A percentile compares a stretch with the other conserved stretches of the same genome.
phyloP scores from a whole-genome alignment of 2,888 invertebrate genomes.

The Bimastos eiseni region DNA sequence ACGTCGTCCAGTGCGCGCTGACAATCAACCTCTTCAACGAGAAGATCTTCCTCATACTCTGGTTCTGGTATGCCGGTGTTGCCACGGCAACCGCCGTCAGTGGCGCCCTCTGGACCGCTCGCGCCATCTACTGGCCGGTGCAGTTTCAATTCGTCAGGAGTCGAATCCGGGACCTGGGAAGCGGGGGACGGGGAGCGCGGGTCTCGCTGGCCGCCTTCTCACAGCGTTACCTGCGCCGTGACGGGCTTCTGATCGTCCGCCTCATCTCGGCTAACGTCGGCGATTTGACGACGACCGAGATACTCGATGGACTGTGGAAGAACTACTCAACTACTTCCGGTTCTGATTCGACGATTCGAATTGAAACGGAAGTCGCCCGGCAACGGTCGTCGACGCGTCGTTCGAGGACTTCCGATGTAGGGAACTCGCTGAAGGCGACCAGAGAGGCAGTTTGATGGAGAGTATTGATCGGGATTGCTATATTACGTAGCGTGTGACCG shows the following conservation, averaged over 20 bases:
- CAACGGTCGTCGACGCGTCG: too few relatives aligned
- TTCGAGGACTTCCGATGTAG: too few relatives aligned
- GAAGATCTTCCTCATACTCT: too few relatives aligned
- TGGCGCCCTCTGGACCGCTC: slow-evolving; percentile 62
- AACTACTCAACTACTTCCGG: slow-evolving; percentile 34
- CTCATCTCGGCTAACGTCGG: slow-evolving; percentile 44
- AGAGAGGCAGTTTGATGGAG: too few relatives aligned
- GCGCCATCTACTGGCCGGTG: slow-evolving; percentile 42
- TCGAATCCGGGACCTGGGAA: slow-evolving; percentile 41
- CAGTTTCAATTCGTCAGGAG: slow-evolving; percentile 44
- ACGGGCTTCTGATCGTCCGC: slow-evolving; percentile 44
- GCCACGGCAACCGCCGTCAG: slow-evolving; percentile 60
- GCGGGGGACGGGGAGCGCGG: slow-evolving; percentile 39
- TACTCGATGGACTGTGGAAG: slow-evolving; percentile 43
- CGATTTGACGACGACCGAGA: slow-evolving; percentile 44
- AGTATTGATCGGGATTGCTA: too few relatives aligned
- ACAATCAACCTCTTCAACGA: slow-evolving; percentile 42
- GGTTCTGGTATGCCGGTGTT: slow-evolving; percentile 54
- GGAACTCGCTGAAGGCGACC: too few relatives aligned
- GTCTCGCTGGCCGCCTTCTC: slow-evolving; percentile 40
- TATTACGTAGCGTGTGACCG: too few relatives aligned
- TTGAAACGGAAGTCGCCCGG: too few relatives aligned
- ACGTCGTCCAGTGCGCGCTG: slow-evolving; percentile 61
- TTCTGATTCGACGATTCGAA: too few relatives aligned
- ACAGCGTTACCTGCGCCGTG: slow-evolving; percentile 43